Percentiles rank a stretch among this genome's conserved stretches.
Conservation (phyloP, 2,797 vertebrate genomes). For the Aplochiton taeniatus region DNA sequence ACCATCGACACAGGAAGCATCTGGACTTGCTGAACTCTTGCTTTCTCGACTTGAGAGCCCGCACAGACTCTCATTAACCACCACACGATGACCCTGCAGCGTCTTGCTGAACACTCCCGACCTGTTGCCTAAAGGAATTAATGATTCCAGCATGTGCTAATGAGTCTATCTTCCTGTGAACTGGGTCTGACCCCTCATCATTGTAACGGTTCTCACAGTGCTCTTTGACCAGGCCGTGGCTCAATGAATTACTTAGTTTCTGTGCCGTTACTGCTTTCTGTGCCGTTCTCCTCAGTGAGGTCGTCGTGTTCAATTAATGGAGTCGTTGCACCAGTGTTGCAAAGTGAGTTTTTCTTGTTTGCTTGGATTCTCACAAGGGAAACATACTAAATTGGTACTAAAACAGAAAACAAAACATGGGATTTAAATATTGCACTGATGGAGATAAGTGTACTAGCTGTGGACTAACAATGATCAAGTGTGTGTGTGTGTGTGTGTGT, state of each 20-base stretch:
- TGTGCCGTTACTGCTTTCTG: neutral
- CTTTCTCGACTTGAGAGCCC: neutral
- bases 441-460: too few species aligned
- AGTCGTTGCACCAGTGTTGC: too few species aligned
- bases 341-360: too few species aligned
- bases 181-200: constrained; percentile 12
- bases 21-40: too few species aligned
- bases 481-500: too few species aligned
- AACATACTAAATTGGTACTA: too few species aligned
- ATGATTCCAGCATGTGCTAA: constrained; percentile 28
- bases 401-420: constrained; percentile 41
- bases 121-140: constrained; percentile 29
- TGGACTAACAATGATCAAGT: too few species aligned
- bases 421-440: too few species aligned
- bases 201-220: constrained; percentile 2
- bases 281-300: neutral
- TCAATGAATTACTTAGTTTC: neutral
- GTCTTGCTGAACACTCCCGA: constrained; percentile 17
- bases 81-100: neutral
- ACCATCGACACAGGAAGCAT: too few species aligned
- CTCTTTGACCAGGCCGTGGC: neutral
- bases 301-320: constrained; percentile 8
- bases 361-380: too few species aligned
- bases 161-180: constrained; percentile 21
- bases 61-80: constrained; percentile 14